Evolutionary conservation across 2,797 vertebrate species (phyloP).

Genomic region (Neosilurus hyrtlii): DNA sequence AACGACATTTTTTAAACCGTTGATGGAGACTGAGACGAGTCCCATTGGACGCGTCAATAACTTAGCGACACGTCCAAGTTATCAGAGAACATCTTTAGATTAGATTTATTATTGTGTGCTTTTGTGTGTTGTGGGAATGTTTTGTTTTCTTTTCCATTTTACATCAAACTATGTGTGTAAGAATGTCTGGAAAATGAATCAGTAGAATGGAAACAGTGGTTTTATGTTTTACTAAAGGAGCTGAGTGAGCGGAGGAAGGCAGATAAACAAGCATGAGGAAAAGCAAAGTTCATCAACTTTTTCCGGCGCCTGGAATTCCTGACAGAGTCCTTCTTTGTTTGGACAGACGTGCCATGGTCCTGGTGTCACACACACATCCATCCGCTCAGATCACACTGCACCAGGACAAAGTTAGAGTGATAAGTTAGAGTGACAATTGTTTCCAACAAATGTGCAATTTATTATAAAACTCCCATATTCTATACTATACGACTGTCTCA

Average conservation of each 20-base stretch:
- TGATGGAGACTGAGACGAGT: not conserved
- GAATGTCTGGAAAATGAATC: slow-evolving; percentile 5
- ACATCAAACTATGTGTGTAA: not conserved
- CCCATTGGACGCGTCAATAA: not conserved
- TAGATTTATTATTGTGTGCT: not conserved
- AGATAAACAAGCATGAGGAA: slow-evolving; percentile 25
- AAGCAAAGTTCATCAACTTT: slow-evolving; percentile 41
- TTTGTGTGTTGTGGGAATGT: not conserved
- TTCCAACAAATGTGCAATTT: not conserved
- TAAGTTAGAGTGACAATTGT: not conserved
- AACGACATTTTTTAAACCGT: not conserved
- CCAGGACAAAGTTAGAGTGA: not conserved
- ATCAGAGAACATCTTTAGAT: not conserved
- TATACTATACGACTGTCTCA: too few species aligned
- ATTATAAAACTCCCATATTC: not conserved
- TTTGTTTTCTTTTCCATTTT: not conserved
- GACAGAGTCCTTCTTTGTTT: slow-evolving; percentile 54
- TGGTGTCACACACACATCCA: slow-evolving; percentile 37
- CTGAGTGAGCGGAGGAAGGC: slow-evolving; percentile 25
- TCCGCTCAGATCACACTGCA: slow-evolving; percentile 22
- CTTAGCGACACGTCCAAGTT: not conserved
- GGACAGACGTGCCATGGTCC: slow-evolving; percentile 41
- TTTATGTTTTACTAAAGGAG: slow-evolving; percentile 30
- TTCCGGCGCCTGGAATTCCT: slow-evolving; percentile 54
- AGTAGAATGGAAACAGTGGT: slow-evolving; percentile 23